Conservation (phyloP, 2,113 vertebrate species). For the Carassius auratus region DNA sequence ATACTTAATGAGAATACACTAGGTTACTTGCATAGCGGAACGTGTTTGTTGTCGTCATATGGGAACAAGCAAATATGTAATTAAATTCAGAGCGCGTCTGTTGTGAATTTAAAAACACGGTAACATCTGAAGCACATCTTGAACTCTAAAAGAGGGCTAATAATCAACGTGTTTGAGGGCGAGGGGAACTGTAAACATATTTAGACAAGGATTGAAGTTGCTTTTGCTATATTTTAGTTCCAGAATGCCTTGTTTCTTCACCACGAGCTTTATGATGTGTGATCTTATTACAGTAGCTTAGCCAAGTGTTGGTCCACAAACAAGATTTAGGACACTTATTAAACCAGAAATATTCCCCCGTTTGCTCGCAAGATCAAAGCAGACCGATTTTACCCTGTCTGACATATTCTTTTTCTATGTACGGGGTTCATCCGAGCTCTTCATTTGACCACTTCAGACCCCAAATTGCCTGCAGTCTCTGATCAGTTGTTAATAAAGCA, state of each 20-base stretch:
- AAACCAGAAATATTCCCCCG: not conserved
- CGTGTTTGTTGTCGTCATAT: not conserved
- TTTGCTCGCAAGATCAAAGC: not conserved
- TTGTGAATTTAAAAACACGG: conserved; percentile 9
- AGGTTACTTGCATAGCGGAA: conserved; percentile 7
- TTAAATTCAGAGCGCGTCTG: not conserved
- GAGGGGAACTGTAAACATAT: not conserved
- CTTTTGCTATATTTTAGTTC: not conserved
- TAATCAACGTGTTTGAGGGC: conserved; percentile 16
- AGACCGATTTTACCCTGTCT: not conserved
- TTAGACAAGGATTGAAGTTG: not conserved
- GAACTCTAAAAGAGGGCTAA: conserved; percentile 16
- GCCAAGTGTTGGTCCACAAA: not conserved
- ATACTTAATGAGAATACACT: conserved; percentile 24
- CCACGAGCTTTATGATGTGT: not conserved
- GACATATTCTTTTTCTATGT: not conserved
- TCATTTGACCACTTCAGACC: not conserved
- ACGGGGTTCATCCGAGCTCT: not conserved
- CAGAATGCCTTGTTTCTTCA: not conserved
- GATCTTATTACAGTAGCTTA: not conserved
- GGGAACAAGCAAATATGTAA: conserved; percentile 2
- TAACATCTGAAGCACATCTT: not conserved
- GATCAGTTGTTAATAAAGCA: conserved; percentile 3
- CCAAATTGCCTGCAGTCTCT: not conserved
- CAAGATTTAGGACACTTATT: not conserved